These are phyloP conservation scores for Calcarius lapponicus DNA, from an alignment of 2,797 vertebrate genomes.

Conservation along the genomic window DNA sequence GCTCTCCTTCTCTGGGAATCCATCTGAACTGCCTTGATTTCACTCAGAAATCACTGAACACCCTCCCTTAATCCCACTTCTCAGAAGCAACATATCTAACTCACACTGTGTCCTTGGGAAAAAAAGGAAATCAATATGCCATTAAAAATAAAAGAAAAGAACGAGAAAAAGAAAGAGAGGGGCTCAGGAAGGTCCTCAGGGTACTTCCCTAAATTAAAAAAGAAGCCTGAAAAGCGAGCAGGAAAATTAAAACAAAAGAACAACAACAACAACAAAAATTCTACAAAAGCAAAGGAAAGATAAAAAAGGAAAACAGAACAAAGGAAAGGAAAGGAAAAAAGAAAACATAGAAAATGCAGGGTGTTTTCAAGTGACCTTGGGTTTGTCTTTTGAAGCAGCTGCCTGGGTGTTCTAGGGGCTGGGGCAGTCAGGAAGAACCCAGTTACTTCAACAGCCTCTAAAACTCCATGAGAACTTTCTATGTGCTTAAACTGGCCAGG, in stretches of 20 bases:
- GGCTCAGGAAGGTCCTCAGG: constrained; percentile 22
- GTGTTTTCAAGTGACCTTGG: neutral
- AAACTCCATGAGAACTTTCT: neutral
- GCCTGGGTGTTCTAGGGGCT: neutral
- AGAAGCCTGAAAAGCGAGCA: constrained; percentile 46
- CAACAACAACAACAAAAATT: neutral
- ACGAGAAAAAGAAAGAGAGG: neutral
- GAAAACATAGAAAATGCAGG: neutral
- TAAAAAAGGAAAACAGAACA: too few species aligned
- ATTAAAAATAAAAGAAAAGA: constrained; percentile 32
- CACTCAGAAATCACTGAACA: neutral
- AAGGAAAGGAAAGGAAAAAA: neutral
- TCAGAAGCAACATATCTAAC: neutral
- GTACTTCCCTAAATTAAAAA: constrained; percentile 30
- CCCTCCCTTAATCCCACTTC: neutral
- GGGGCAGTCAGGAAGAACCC: neutral
- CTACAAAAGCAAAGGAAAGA: neutral
- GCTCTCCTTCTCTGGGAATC: neutral
- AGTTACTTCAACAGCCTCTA: neutral
- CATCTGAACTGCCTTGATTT: neutral
- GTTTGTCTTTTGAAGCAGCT: neutral
- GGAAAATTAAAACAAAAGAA: neutral
- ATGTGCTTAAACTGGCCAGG: neutral
- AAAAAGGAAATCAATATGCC: neutral
- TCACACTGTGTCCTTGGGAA: neutral